Percentiles rank a stretch among this genome's conserved stretches.
These are phyloP conservation scores for Spilarctia lutea DNA, from an alignment of 2,888 invertebrate species.

Conservation along the genomic window DNA sequence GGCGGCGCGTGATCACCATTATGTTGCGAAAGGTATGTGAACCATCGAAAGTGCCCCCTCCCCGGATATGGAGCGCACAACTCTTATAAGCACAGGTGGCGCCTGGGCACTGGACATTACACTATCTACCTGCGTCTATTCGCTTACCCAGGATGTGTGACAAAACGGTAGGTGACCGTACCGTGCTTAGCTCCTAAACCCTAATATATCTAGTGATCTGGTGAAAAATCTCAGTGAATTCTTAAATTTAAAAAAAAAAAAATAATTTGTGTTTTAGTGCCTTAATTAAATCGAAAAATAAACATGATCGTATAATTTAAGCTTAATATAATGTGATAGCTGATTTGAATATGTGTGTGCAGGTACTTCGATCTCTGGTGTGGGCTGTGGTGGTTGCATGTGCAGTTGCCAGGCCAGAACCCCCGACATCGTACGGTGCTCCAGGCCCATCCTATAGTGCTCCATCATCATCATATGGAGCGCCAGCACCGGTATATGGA, in stretches of 20 bases:
- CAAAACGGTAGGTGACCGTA: conserved; percentile 79
- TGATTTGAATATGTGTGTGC: conserved; percentile 67
- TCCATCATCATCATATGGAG: conserved; percentile 82
- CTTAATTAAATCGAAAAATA: conserved; percentile 19
- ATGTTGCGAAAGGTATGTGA: conserved; percentile 80
- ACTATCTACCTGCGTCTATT: conserved; percentile 73
- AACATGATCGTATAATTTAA: conserved; percentile 14
- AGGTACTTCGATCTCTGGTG: conserved; percentile 80
- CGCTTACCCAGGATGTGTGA: conserved; percentile 79
- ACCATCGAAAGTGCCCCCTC: conserved; percentile 86
- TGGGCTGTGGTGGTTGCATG: conserved; percentile 77
- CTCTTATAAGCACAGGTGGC: conserved; percentile 84
- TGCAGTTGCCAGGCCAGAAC: conserved; percentile 85
- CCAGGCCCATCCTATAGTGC: conserved; percentile 82
- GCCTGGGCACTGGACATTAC: conserved; percentile 80
- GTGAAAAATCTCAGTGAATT: conserved; percentile 54
- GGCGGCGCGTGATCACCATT: conserved; percentile 78
- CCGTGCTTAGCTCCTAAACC: conserved; percentile 34
- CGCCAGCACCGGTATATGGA: conserved; percentile 89
- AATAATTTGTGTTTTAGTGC: conserved; percentile 44
- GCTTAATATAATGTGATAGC: conserved; percentile 13
- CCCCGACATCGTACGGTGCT: conserved; percentile 87
- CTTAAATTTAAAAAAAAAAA: conserved; percentile 18
- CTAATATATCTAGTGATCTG: conserved; percentile 63
- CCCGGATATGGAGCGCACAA: conserved; percentile 80